Evolutionary conservation across 1,140 invertebrate species (phyloP).

Genomic region (Orius insidiosus): DNA sequence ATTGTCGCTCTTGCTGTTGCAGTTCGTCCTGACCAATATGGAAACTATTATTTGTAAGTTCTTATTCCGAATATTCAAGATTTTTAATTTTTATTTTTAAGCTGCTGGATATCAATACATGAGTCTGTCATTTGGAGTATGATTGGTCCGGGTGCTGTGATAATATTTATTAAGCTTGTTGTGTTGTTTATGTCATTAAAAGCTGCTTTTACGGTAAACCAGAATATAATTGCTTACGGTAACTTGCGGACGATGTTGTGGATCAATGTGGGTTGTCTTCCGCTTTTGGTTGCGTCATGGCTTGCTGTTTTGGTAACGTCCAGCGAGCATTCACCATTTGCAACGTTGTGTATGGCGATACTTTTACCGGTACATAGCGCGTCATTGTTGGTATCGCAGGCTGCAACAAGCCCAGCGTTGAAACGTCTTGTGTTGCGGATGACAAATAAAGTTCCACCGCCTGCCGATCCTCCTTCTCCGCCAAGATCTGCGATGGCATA

Average conservation of each 20-base stretch:
- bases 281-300: slow-evolving; percentile 62
- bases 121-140: slow-evolving; percentile 82
- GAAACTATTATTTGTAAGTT: slow-evolving; percentile 84
- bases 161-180: slow-evolving; percentile 58
- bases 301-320: slow-evolving; percentile 61
- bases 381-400: slow-evolving; percentile 39
- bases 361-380: slow-evolving; percentile 51
- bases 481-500: slow-evolving; percentile 70
- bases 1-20: slow-evolving; percentile 80
- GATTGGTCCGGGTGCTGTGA: slow-evolving; percentile 63
- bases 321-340: slow-evolving; percentile 50
- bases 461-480: background rate
- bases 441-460: slow-evolving; percentile 33
- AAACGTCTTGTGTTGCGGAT: slow-evolving; percentile 44
- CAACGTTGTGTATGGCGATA: slow-evolving; percentile 44
- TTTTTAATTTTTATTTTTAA: slow-evolving; percentile 27
- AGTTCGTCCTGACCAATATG: slow-evolving; percentile 87
- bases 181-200: slow-evolving; percentile 69
- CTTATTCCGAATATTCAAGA: slow-evolving; percentile 50
- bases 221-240: slow-evolving; percentile 77
- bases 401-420: slow-evolving; percentile 37
- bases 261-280: slow-evolving; percentile 60
- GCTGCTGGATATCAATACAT: slow-evolving; percentile 88
- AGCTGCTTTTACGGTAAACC: slow-evolving; percentile 78
- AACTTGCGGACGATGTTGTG: slow-evolving; percentile 73